Evolutionary conservation across 2,888 invertebrate species (phyloP), one percentile per base, ranked within the genome.

Genomic region (Operophtera brumata): DNA sequence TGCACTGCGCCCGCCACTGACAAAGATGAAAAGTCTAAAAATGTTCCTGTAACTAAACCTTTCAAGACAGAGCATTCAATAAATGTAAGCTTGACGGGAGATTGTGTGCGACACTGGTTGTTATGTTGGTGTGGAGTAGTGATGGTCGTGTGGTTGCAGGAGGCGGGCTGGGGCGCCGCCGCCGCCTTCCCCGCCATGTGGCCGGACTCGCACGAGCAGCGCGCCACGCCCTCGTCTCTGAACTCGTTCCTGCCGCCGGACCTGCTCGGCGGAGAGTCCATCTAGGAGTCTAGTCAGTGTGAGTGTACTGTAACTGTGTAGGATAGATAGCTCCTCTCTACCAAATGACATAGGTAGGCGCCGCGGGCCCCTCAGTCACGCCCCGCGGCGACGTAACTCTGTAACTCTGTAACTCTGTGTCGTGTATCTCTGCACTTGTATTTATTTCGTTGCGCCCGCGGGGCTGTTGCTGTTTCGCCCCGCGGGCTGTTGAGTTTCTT

Each of bases 221-320:
- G 96, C 63, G 94, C 94, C 73, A 96, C 96, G 64, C 96, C 96
- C 61, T 95, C 96, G 73, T 95, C 95, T 75, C 93, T 96, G 78
- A 96, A 95, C 91, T 95, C 95, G 72, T 96, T 94, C 92, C 93
- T 96, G 87, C 96, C 96, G 75, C 95, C 95, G 70, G 96, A 96
- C 87, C 93, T 96, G 79, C 93, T 96, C 84, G 95, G 95, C 86
- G 95, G 95, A 78, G 96, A 95, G 93, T 94, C 95, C 80, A 95
- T 95, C 93, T 96, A 94, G 78, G 64, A 64, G 55, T 44, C 47
- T 48, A 47, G 58, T 59, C 51, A 59, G 58, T 59, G 58, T 59
- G 52, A 52, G 52, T 45, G 45, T 58, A 58, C 47, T 58, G 47
- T 58, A 58, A 50, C 20, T 20, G 4, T 2, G 20, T 20, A 20